A percentile compares a stretch with the other conserved stretches of the same genome.
These are phyloP conservation scores for Agrilus biguttatus DNA, from an alignment of 2,888 invertebrate genomes.

Conservation along the genomic window DNA sequence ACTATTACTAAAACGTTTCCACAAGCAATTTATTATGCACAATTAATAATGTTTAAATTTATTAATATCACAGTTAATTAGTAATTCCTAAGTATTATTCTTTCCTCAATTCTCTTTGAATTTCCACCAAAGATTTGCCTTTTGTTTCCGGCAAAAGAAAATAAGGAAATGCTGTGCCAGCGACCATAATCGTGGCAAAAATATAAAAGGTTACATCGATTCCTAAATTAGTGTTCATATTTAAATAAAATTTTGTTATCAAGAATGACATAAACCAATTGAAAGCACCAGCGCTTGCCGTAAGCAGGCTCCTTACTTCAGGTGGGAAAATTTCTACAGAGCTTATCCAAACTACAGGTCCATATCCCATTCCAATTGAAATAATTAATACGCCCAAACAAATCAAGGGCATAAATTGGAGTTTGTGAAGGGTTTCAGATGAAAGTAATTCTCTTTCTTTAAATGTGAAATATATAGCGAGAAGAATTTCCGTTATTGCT, in stretches of 20 bases:
- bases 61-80: too few species aligned
- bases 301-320: constrained; percentile 61
- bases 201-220: constrained; percentile 57
- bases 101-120: constrained; percentile 36
- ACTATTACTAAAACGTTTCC: too few species aligned
- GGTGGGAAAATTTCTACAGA: constrained; percentile 68
- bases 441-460: too few species aligned
- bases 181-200: constrained; percentile 49
- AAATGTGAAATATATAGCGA: too few species aligned
- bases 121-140: constrained; percentile 55
- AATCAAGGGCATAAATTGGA: constrained; percentile 61
- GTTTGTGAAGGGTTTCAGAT: constrained; percentile 30
- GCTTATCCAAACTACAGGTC: constrained; percentile 81
- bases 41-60: not conserved
- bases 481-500: too few species aligned
- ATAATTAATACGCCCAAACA: constrained; percentile 63
- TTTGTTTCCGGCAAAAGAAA: constrained; percentile 53
- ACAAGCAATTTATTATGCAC: too few species aligned
- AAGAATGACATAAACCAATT: constrained; percentile 73
- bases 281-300: constrained; percentile 63
- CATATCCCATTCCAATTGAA: constrained; percentile 69
- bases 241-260: constrained; percentile 57
- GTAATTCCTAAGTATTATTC: too few species aligned
- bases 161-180: constrained; percentile 53
- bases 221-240: constrained; percentile 41